phyloP scores from a whole-genome alignment of 92 coral and sea anemone species.

The Micromussa lordhowensis region DNA sequence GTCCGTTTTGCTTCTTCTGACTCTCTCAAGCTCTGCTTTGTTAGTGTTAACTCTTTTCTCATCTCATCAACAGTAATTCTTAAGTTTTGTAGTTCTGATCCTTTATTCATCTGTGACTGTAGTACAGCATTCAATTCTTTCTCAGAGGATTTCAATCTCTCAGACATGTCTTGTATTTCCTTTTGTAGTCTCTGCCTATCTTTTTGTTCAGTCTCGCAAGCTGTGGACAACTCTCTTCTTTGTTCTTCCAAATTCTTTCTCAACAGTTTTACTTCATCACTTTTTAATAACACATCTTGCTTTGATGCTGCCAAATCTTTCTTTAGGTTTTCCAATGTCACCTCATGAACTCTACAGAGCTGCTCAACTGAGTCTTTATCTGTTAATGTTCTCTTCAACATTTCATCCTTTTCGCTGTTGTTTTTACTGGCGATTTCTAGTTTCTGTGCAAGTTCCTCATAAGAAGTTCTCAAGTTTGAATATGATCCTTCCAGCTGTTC shows the following conservation, averaged over 20 bases:
- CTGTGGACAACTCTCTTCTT: constrained; percentile 54
- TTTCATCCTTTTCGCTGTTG: constrained; percentile 34
- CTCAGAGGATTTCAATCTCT: constrained; percentile 55
- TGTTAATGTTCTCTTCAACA: constrained; percentile 30
- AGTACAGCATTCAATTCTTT: constrained; percentile 41
- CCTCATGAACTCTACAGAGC: constrained; percentile 67
- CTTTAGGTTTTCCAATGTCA: constrained; percentile 57
- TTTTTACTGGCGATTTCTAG: constrained; percentile 57
- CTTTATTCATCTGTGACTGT: constrained; percentile 52
- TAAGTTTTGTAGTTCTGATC: constrained; percentile 57
- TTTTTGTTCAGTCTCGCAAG: constrained; percentile 65
- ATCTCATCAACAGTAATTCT: constrained; percentile 63
- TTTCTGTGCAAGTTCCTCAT: constrained; percentile 64
- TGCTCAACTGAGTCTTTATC: constrained; percentile 74
- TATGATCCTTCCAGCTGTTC: constrained; percentile 64
- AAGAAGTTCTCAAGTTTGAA: constrained; percentile 44
- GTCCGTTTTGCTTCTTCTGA: constrained; percentile 55
- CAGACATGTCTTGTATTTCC: constrained; percentile 51
- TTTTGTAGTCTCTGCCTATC: constrained; percentile 54
- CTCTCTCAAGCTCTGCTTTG: constrained; percentile 60
- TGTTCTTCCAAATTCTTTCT: constrained; percentile 72
- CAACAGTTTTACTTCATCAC: constrained; percentile 62
- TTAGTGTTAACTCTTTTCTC: constrained; percentile 56
- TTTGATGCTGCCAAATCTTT: constrained; percentile 60
- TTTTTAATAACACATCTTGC: constrained; percentile 55